Conservation (phyloP, 2,797 vertebrate genomes). For the Emydoidea blandingii region DNA sequence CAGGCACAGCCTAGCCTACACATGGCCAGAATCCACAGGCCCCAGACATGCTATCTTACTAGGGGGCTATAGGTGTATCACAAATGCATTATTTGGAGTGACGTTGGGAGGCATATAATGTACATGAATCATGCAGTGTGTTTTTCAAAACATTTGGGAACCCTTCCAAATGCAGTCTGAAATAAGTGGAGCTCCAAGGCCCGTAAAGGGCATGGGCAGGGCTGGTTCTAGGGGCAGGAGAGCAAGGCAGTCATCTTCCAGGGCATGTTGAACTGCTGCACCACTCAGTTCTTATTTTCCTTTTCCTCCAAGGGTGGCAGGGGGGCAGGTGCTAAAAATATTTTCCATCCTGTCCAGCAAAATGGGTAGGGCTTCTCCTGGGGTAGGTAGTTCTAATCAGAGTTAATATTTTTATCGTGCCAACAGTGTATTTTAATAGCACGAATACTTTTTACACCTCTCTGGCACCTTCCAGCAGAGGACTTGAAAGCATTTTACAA, state of each 20-base stretch:
- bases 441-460: background rate
- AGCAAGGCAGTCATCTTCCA: background rate
- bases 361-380: background rate
- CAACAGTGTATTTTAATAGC: fast-evolving
- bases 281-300: background rate
- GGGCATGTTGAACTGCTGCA: background rate
- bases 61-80: background rate
- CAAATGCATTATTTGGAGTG: fast-evolving
- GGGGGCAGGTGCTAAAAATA: background rate
- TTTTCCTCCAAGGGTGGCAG: background rate
- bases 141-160: fast-evolving
- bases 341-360: background rate
- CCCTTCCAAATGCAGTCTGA: background rate
- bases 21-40: background rate
- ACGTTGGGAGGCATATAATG: fast-evolving
- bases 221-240: background rate
- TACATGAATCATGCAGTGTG: background rate
- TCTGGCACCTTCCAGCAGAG: too few species aligned
- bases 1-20: background rate
- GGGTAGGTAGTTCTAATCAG: fast-evolving
- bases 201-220: background rate
- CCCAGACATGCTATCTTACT: background rate
- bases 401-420: fast-evolving
- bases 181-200: too few species aligned
- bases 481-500: background rate